Percentiles rank a stretch among this genome's conserved stretches.
Evolutionary conservation across 2,797 vertebrate species (phyloP).

Genomic region (Acanthis flammea): DNA sequence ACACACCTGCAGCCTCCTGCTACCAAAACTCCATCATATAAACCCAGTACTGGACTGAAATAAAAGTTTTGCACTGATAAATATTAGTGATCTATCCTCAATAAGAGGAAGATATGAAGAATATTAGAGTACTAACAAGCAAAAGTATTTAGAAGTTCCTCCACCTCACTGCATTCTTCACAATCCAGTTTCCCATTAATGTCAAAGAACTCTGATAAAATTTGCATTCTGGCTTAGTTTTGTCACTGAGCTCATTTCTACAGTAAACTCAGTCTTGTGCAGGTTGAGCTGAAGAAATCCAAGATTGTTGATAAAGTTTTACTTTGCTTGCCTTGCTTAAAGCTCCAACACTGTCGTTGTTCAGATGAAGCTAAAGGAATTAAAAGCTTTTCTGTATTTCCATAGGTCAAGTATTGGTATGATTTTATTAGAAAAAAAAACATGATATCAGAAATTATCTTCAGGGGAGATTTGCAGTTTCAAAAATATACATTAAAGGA

Average conservation of each 20-base stretch:
- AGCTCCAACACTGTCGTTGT: neutral
- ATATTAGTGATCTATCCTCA: neutral
- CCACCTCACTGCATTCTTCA: neutral
- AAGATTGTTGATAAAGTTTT: neutral
- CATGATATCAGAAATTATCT: neutral
- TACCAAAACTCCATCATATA: neutral
- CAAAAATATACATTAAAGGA: neutral
- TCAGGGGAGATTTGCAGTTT: neutral
- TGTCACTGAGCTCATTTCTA: neutral
- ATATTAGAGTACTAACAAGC: neutral
- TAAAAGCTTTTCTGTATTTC: neutral
- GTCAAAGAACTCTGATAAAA: neutral
- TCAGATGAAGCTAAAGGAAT: neutral
- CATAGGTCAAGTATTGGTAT: neutral
- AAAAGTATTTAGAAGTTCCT: neutral
- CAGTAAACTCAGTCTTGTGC: neutral
- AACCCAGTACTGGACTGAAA: neutral
- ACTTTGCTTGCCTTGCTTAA: neutral
- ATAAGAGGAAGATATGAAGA: neutral
- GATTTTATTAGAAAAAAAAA: neutral
- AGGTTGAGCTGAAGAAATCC: neutral
- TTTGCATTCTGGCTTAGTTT: neutral
- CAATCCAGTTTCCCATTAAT: neutral
- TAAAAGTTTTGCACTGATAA: neutral
- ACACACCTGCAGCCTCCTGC: accelerated